A percentile compares a stretch with the other conserved stretches of the same genome.
These are phyloP conservation scores for Scolopax bukidnonensis DNA, from an alignment of 2,797 vertebrate species.

Conservation along the genomic window DNA sequence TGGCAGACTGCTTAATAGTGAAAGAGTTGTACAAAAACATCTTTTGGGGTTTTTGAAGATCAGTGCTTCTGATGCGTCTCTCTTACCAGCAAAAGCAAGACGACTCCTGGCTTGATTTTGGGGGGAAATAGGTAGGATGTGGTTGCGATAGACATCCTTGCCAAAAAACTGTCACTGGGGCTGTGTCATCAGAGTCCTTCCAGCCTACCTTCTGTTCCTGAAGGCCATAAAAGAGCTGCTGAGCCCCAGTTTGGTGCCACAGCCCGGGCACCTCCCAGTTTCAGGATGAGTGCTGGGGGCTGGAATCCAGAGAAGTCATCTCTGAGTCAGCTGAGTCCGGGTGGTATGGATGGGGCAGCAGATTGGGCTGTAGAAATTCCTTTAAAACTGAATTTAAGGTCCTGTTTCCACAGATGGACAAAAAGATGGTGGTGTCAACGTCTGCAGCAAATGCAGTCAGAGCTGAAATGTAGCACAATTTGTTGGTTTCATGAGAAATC, in stretches of 20 bases:
- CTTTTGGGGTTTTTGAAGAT: not conserved
- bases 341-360: not conserved
- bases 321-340: conserved; percentile 13
- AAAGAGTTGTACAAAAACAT: not conserved
- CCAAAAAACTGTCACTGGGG: not conserved
- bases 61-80: not conserved
- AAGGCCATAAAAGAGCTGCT: not conserved
- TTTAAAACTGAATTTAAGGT: not conserved
- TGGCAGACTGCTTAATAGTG: not conserved
- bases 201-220: not conserved
- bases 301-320: not conserved
- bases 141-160: not conserved
- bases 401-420: not conserved
- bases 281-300: not conserved
- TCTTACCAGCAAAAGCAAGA: not conserved
- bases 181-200: not conserved
- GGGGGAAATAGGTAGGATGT: not conserved
- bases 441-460: not conserved
- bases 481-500: not conserved
- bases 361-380: not conserved
- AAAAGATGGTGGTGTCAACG: not conserved
- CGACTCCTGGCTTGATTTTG: not conserved
- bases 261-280: not conserved
- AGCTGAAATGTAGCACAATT: not conserved
- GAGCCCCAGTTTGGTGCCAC: not conserved